A percentile compares a stretch with the other conserved stretches of the same genome.
Evolutionary conservation across 92 coral and sea anemone species (phyloP).

Genomic region (Siderastrea radians): DNA sequence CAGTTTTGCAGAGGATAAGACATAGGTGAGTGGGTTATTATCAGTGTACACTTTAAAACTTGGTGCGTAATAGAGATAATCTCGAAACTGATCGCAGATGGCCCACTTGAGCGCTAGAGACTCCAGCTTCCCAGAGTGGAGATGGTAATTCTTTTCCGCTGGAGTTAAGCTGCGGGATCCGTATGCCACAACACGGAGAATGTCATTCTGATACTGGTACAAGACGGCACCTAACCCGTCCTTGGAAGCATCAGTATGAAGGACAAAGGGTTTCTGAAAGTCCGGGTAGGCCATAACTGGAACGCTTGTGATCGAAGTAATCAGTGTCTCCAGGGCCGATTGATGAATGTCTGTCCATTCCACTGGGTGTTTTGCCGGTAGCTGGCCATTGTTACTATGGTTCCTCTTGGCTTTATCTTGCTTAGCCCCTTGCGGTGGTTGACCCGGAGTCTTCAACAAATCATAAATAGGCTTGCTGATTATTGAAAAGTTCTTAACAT

Average conservation of each 20-base stretch:
- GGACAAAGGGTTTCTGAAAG: slow-evolving; percentile 28
- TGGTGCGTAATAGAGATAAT: slow-evolving; percentile 52
- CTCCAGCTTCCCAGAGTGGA: slow-evolving; percentile 59
- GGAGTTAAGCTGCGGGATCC: too few relatives aligned
- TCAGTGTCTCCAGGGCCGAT: slow-evolving; percentile 51
- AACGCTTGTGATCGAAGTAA: slow-evolving; percentile 34
- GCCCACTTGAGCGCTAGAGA: slow-evolving; percentile 70
- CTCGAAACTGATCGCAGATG: slow-evolving; percentile 49
- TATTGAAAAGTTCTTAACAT: slow-evolving; percentile 55
- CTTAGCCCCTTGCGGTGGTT: background rate
- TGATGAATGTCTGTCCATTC: slow-evolving; percentile 67
- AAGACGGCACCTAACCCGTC: too few relatives aligned
- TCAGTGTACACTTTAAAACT: slow-evolving; percentile 54
- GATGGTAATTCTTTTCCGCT: too few relatives aligned
- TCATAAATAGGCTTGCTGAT: slow-evolving; percentile 61
- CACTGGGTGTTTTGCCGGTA: slow-evolving; percentile 62
- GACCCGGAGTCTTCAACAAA: slow-evolving; percentile 38
- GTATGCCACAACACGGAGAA: too few relatives aligned
- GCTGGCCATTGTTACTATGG: slow-evolving; percentile 42
- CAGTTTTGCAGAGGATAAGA: slow-evolving; percentile 58
- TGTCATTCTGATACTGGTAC: too few relatives aligned
- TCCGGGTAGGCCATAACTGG: slow-evolving; percentile 71
- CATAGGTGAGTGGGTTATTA: slow-evolving; percentile 62
- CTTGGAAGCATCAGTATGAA: slow-evolving; percentile 61
- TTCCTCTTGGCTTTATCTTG: slow-evolving; percentile 15